Percentiles rank a stretch among this genome's conserved stretches.
phyloP scores from a whole-genome alignment of 2,888 invertebrate species.

The Cenopis cana region DNA sequence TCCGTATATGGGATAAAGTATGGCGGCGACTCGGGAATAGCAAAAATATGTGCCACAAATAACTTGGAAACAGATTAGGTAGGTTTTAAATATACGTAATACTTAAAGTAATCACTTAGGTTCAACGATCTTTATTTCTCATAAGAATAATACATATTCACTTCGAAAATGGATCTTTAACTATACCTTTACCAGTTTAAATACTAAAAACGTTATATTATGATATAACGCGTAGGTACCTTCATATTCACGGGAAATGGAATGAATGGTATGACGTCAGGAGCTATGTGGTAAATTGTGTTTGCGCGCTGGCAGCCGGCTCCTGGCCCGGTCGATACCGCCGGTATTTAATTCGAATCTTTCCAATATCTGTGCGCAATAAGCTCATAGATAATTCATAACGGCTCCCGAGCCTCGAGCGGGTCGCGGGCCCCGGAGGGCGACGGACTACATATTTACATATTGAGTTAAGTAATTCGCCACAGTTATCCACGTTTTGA shows the following conservation, averaged over 20 bases:
- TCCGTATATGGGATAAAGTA: conserved; percentile 3
- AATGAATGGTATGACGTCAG: background rate
- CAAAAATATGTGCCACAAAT: background rate
- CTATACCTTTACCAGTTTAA: too few species aligned
- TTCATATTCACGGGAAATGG: background rate
- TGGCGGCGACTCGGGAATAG: background rate
- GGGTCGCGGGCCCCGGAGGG: background rate
- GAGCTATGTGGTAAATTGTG: background rate
- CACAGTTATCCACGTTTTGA: background rate
- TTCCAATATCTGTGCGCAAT: conserved; percentile 32
- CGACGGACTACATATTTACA: conserved; percentile 17
- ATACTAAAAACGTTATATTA: too few species aligned
- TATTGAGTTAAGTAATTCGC: background rate
- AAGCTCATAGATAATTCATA: conserved; percentile 38
- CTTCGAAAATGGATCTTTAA: too few species aligned
- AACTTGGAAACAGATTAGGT: background rate
- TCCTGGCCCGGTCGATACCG: background rate
- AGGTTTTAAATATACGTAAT: too few species aligned
- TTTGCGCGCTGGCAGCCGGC: background rate
- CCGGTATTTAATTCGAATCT: conserved; percentile 19
- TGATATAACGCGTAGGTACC: too few species aligned
- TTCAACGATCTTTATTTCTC: too few species aligned
- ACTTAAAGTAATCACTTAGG: too few species aligned
- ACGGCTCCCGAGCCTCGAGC: conserved; percentile 6
- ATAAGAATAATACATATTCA: too few species aligned